Evolutionary conservation across 2,797 vertebrate genomes (phyloP).

Genomic region (Hyperoplus immaculatus): DNA sequence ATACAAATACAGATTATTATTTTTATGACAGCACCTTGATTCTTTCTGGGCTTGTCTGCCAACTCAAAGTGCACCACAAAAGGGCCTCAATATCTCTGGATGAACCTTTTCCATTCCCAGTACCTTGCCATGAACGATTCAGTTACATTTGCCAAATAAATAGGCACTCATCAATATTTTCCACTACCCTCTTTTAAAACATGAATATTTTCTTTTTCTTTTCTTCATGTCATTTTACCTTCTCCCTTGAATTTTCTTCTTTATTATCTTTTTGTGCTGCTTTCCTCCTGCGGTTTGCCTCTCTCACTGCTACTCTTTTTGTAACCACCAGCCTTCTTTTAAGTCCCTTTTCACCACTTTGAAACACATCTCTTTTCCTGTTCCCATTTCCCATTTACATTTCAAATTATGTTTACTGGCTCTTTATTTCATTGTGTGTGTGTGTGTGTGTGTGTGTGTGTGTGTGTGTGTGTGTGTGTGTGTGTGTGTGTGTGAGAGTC

Average conservation of each 20-base stretch:
- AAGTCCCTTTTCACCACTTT: conserved; percentile 32
- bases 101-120: conserved; percentile 33
- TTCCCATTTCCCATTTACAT: conserved; percentile 67
- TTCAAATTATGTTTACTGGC: conserved; percentile 70
- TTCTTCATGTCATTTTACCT: conserved; percentile 25
- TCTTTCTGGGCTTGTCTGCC: conserved; percentile 12
- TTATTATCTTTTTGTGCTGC: conserved; percentile 29
- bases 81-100: conserved; percentile 35
- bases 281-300: not conserved
- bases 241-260: conserved; percentile 30
- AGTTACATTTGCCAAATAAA: conserved; percentile 26
- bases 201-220: not conserved
- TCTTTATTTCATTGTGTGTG: conserved; percentile 25
- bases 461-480: conserved; percentile 18
- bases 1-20: too few species aligned
- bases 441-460: not conserved
- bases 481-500: not conserved
- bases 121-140: conserved; percentile 8
- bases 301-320: conserved; percentile 10
- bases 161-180: conserved; percentile 3
- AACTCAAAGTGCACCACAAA: conserved; percentile 32
- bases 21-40: too few species aligned
- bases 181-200: not conserved
- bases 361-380: conserved; percentile 63
- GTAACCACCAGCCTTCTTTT: conserved; percentile 1